These are phyloP conservation scores for Petrolisthes manimaculis DNA, from an alignment of 2,888 invertebrate species.

Conservation along the genomic window DNA sequence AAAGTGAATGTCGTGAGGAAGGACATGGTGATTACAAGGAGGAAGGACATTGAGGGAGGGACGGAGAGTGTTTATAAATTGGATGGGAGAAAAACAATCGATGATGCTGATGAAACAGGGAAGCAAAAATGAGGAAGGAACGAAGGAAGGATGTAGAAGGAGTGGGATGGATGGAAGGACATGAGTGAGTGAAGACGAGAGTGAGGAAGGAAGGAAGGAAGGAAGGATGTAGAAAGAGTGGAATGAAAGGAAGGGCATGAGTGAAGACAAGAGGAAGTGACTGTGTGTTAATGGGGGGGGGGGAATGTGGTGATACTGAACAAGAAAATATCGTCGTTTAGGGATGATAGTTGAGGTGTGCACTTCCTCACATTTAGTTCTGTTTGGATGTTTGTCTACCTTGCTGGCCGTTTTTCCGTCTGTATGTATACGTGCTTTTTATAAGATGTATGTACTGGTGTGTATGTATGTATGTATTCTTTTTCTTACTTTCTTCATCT, in stretches of 20 bases:
- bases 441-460: no score
- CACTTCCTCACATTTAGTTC: no score
- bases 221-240: not conserved
- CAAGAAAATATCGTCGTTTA: no score
- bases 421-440: no score
- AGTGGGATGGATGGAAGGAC: not conserved
- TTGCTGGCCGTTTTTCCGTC: no score
- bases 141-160: no score
- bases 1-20: not conserved
- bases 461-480: no score
- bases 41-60: not conserved
- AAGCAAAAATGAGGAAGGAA: not conserved
- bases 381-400: no score
- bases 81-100: not conserved
- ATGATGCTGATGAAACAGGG: no score
- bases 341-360: no score
- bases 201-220: not conserved
- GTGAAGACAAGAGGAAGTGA: not conserved
- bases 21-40: not conserved
- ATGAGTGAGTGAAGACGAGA: not conserved
- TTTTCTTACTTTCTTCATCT: not conserved
- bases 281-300: not conserved
- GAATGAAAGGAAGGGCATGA: no score
- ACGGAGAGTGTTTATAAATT: not conserved
- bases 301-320: not conserved